These are phyloP conservation scores for Melolontha melolontha DNA, from an alignment of 2,888 invertebrate genomes.

Conservation along the genomic window DNA sequence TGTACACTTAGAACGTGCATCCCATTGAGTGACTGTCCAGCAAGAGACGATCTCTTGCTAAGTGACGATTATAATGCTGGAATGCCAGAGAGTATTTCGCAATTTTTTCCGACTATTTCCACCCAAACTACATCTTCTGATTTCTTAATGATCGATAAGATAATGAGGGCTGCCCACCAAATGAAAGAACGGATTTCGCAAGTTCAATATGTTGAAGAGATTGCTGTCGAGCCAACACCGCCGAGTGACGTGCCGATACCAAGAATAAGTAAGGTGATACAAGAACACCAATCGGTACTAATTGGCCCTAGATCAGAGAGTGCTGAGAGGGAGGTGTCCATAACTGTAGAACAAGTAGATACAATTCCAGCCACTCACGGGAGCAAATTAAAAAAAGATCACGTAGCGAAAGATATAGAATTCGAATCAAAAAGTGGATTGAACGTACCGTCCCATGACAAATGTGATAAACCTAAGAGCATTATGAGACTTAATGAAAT, in stretches of 20 bases:
- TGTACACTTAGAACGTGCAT: slow-evolving; percentile 12
- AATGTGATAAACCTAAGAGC: too few species aligned
- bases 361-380: too few species aligned
- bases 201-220: too few species aligned
- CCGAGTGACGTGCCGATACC: too few species aligned
- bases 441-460: too few species aligned
- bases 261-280: too few species aligned
- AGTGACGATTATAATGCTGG: slow-evolving; percentile 43
- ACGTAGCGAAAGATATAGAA: too few species aligned
- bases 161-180: not conserved
- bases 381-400: too few species aligned
- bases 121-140: slow-evolving; percentile 45
- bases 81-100: slow-evolving; percentile 34
- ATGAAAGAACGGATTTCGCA: not conserved
- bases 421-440: too few species aligned
- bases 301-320: not conserved
- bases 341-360: not conserved
- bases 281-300: too few species aligned
- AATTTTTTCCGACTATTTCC: slow-evolving; percentile 43
- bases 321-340: not conserved
- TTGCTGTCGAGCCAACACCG: too few species aligned
- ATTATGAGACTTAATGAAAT: too few species aligned
- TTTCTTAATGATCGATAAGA: slow-evolving; percentile 36
- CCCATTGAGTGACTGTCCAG: not conserved
- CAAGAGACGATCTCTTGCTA: slow-evolving; percentile 40